These are phyloP conservation scores for Drosophila colorata DNA, from an alignment of 2,888 invertebrate species.

Conservation along the genomic window DNA sequence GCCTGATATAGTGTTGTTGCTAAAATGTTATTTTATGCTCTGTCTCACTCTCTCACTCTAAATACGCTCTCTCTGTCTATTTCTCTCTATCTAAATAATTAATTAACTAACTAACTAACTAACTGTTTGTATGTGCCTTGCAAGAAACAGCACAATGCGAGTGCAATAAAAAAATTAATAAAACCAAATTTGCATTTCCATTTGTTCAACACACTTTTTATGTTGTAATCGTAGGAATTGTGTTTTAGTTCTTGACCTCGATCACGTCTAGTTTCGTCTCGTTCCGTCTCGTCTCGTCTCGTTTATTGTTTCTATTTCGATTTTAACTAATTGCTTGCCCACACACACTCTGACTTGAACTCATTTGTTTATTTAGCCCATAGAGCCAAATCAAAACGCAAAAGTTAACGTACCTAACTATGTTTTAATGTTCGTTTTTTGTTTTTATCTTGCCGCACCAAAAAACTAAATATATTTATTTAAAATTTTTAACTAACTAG, in stretches of 20 bases:
- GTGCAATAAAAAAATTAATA: constrained; percentile 40
- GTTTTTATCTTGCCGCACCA: constrained; percentile 56
- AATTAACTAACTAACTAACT: constrained; percentile 40
- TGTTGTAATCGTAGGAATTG: constrained; percentile 75
- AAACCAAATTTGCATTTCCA: constrained; percentile 58
- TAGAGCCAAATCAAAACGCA: constrained; percentile 31
- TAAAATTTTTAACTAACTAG: constrained; percentile 42
- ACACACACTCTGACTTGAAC: constrained; percentile 36
- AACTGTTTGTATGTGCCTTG: constrained; percentile 74
- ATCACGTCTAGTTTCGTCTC: constrained; percentile 17
- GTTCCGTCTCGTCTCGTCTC: constrained; percentile 13
- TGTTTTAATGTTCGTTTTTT: constrained; percentile 36
- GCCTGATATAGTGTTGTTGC: constrained; percentile 76
- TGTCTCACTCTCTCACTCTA: constrained; percentile 44
- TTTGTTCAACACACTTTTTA: constrained; percentile 52
- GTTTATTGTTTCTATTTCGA: constrained; percentile 19
- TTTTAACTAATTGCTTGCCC: constrained; percentile 62
- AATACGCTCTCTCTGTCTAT: constrained; percentile 40
- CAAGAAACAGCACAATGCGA: constrained; percentile 60
- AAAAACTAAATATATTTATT: constrained; percentile 27
- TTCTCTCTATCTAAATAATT: constrained; percentile 37
- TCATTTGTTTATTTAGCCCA: constrained; percentile 38
- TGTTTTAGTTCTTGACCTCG: constrained; percentile 45
- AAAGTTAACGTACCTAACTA: constrained; percentile 29
- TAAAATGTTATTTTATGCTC: constrained; percentile 51